phyloP scores from a whole-genome alignment of 2,113 vertebrate species.

The Mormyrus lacerda region DNA sequence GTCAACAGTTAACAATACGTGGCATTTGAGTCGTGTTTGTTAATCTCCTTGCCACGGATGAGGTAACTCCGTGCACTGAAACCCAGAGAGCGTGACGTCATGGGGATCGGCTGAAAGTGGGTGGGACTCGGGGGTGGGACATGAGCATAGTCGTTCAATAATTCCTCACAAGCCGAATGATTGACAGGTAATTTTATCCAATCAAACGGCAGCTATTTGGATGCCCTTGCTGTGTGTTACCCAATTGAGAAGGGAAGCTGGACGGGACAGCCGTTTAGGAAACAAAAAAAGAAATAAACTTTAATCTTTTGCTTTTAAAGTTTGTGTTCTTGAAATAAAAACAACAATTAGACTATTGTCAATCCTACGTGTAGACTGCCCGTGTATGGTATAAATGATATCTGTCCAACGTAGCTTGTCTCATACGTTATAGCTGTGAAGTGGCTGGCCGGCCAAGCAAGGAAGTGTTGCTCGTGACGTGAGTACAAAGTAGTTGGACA shows the following conservation, averaged over 20 bases:
- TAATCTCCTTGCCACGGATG: neutral
- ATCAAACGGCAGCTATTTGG: neutral
- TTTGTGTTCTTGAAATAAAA: neutral
- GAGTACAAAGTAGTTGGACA: slow-evolving; percentile 13
- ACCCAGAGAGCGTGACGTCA: slow-evolving; percentile 7
- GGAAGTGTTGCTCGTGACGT: slow-evolving; percentile 21
- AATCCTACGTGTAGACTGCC: neutral
- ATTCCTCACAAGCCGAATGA: neutral
- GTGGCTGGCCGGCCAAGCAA: neutral
- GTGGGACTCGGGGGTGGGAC: neutral
- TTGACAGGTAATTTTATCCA: neutral
- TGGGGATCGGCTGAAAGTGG: neutral
- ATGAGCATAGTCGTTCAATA: neutral
- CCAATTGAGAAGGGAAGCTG: slow-evolving; percentile 5
- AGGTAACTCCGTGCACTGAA: slow-evolving; percentile 1
- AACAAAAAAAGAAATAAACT: neutral
- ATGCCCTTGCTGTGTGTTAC: neutral
- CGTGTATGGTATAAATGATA: neutral
- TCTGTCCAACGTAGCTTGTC: neutral
- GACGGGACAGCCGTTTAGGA: neutral
- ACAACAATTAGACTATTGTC: neutral
- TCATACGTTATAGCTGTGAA: neutral
- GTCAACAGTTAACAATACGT: slow-evolving; percentile 10
- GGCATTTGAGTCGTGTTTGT: neutral
- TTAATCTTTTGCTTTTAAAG: neutral